Evolutionary conservation across 1,140 invertebrate genomes (phyloP).

Genomic region (Forficula auricularia): DNA sequence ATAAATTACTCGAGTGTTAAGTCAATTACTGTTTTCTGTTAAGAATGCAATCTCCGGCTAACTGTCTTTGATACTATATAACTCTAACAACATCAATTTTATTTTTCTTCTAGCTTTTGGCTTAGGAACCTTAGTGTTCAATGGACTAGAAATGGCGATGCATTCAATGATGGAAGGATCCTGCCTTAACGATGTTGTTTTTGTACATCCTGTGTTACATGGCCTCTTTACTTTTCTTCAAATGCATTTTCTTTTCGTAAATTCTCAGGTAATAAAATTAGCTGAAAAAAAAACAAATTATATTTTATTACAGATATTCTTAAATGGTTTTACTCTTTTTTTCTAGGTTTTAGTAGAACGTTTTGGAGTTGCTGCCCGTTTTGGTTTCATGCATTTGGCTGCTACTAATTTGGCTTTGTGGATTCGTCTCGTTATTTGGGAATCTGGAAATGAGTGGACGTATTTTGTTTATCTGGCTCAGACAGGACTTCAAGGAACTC

Average conservation of each 20-base stretch:
- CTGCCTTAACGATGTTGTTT: conserved; percentile 37
- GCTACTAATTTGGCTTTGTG: conserved; percentile 41
- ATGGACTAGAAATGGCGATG: conserved; percentile 44
- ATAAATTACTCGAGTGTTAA: too few relatives aligned
- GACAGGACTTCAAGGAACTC: conserved; percentile 10
- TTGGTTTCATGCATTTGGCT: conserved; percentile 40
- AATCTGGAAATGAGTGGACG: conserved; percentile 35
- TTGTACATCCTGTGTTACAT: conserved; percentile 43
- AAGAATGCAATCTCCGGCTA: too few relatives aligned
- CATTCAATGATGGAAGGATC: conserved; percentile 37
- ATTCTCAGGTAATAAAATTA: conserved; percentile 43
- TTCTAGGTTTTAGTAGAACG: conserved; percentile 35
- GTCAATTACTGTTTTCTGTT: too few relatives aligned
- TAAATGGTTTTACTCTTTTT: too few relatives aligned
- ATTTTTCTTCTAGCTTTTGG: conserved; percentile 36
- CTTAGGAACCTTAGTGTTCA: conserved; percentile 44
- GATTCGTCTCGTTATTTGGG: conserved; percentile 41
- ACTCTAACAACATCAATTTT: not conserved
- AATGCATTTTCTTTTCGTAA: conserved; percentile 52
- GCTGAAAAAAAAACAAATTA: too few relatives aligned
- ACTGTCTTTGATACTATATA: not conserved
- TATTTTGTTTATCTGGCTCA: conserved; percentile 32
- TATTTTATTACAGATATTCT: too few relatives aligned
- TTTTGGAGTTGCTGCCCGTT: conserved; percentile 33
- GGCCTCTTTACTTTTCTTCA: conserved; percentile 50